Evolutionary conservation across 2,888 invertebrate species (phyloP).

Genomic region (Orchesella flavescens): DNA sequence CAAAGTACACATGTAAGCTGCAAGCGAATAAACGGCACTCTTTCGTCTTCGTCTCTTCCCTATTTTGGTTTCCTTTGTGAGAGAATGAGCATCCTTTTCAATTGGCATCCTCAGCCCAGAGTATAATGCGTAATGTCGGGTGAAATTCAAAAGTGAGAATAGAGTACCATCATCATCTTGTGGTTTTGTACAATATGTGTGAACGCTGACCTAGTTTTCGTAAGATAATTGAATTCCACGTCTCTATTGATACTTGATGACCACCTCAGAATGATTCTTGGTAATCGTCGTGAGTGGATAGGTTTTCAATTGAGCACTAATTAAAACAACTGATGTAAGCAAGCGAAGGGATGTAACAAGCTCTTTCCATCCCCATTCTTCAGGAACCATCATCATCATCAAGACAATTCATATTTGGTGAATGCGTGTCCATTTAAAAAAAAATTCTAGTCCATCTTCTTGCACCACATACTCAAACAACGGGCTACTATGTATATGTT

Average conservation of each 20-base stretch:
- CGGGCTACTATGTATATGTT: too few species aligned
- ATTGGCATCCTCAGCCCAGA: too few species aligned
- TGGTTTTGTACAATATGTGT: conserved; percentile 33
- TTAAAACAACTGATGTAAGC: conserved; percentile 43
- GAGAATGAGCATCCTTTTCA: too few species aligned
- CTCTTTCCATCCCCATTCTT: conserved; percentile 15
- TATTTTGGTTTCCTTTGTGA: conserved; percentile 32
- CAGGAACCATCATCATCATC: conserved; percentile 15
- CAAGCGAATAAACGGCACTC: neutral
- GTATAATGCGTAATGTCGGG: conserved; percentile 12
- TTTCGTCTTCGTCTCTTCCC: conserved; percentile 32
- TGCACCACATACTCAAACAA: neutral
- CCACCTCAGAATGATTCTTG: conserved; percentile 50
- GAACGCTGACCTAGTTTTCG: conserved; percentile 55
- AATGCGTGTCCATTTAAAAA: neutral
- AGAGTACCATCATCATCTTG: neutral
- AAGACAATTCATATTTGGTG: conserved; percentile 22
- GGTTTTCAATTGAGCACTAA: conserved; percentile 57
- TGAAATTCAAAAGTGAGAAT: conserved; percentile 24
- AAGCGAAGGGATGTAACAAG: neutral
- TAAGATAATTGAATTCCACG: conserved; percentile 61
- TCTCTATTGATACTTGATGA: conserved; percentile 44
- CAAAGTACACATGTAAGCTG: conserved; percentile 8
- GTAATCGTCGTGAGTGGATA: conserved; percentile 55
- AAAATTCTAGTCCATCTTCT: conserved; percentile 12